Conservation (phyloP, 30 jellyfish, hydroid and myxozoan species). For the Haliclystus octoradiatus region DNA sequence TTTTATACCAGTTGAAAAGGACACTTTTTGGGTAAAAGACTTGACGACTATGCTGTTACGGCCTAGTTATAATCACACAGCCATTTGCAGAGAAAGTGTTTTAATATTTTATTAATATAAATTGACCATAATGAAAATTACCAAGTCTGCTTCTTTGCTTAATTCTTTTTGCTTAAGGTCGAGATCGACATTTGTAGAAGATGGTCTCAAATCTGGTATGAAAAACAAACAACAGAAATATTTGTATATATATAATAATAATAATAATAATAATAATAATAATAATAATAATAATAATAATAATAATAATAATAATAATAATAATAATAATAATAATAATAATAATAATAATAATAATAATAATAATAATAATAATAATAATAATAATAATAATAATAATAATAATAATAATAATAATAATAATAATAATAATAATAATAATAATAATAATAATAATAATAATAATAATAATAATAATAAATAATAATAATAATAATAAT, state of each 20-base stretch:
- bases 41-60: too few relatives aligned
- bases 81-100: too few relatives aligned
- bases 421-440: neutral
- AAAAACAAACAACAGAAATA: too few relatives aligned
- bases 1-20: too few relatives aligned
- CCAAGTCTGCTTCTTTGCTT: too few relatives aligned
- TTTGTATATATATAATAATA: neutral
- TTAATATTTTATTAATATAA: too few relatives aligned
- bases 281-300: neutral
- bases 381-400: neutral
- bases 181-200: too few relatives aligned
- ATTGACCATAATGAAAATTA: too few relatives aligned
- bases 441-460: neutral
- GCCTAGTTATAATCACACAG: too few relatives aligned
- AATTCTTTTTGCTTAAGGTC: too few relatives aligned
- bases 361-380: neutral
- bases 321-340: neutral
- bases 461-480: neutral
- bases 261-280: neutral
- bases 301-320: neutral
- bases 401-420: neutral
- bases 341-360: neutral
- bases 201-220: too few relatives aligned
- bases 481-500: neutral
- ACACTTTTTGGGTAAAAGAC: too few relatives aligned